Evolutionary conservation across 2,113 vertebrate species (phyloP).

Genomic region (Pampusana beccarii): DNA sequence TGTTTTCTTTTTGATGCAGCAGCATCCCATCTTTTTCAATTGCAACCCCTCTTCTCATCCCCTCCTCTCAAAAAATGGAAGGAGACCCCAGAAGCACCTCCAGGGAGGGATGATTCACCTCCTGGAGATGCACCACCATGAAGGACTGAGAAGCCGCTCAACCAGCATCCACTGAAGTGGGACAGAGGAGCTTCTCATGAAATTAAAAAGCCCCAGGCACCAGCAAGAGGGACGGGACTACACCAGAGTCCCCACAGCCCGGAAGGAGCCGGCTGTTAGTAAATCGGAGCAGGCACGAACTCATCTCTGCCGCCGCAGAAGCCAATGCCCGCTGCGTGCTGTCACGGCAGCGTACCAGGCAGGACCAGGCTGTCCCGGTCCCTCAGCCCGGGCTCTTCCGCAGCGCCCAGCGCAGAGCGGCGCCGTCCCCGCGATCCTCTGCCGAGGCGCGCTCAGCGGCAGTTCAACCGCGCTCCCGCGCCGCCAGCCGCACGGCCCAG

Average conservation of each 20-base stretch:
- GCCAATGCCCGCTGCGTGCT: background rate
- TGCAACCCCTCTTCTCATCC: background rate
- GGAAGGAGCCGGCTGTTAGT: accelerated
- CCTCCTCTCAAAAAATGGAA: accelerated
- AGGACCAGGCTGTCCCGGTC: background rate
- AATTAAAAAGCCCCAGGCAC: accelerated
- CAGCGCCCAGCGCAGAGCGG: background rate
- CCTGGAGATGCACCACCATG: background rate
- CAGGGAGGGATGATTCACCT: background rate
- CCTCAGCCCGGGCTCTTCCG: background rate
- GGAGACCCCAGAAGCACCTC: background rate
- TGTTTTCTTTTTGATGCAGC: background rate
- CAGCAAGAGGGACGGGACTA: background rate
- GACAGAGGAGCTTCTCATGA: no score
- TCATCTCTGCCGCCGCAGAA: background rate
- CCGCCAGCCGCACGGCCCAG: background rate
- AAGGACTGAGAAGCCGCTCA: background rate
- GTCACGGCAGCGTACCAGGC: background rate
- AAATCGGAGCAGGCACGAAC: accelerated
- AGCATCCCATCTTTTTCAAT: background rate
- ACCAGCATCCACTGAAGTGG: background rate
- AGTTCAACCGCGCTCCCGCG: background rate
- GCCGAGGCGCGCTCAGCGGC: background rate
- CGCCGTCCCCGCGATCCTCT: background rate
- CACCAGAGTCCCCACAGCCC: accelerated